Conservation (phyloP, 2,113 vertebrate species). For the Pluvialis apricaria region DNA sequence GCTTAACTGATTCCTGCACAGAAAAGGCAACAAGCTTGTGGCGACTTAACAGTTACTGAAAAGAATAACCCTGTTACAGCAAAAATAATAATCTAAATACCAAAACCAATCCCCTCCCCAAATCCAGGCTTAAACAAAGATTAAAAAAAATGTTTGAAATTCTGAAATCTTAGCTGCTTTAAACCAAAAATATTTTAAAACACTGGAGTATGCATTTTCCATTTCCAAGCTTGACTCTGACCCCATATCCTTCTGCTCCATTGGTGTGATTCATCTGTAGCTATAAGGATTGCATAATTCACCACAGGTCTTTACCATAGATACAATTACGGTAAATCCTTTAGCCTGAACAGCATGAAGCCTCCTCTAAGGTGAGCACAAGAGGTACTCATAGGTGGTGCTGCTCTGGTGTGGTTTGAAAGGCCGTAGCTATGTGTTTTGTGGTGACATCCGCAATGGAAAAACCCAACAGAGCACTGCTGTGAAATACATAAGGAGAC, state of each 20-base stretch:
- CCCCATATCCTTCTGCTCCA: background rate
- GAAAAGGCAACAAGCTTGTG: slow-evolving; percentile 2
- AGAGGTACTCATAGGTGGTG: background rate
- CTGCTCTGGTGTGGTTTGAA: background rate
- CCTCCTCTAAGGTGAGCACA: background rate
- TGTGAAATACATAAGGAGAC: background rate
- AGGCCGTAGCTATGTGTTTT: background rate
- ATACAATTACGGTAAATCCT: background rate
- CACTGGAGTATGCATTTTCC: slow-evolving; percentile 1
- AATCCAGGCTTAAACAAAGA: slow-evolving; percentile 14
- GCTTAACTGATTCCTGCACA: slow-evolving; percentile 13
- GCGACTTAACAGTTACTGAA: slow-evolving; percentile 15
- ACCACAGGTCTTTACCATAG: background rate
- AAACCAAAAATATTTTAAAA: background rate
- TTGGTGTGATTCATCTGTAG: background rate
- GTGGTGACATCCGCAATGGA: background rate
- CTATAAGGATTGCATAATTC: background rate
- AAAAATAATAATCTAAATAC: slow-evolving; percentile 55
- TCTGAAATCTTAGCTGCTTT: slow-evolving; percentile 22
- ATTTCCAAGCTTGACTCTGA: background rate
- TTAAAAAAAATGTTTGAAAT: slow-evolving; percentile 10
- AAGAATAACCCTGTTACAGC: slow-evolving; percentile 25
- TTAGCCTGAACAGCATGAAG: background rate
- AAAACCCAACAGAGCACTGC: background rate
- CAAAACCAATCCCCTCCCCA: background rate